Percentiles rank a stretch among this genome's conserved stretches.
Evolutionary conservation across 2,888 invertebrate genomes (phyloP).

Genomic region (Crematogaster levior): DNA sequence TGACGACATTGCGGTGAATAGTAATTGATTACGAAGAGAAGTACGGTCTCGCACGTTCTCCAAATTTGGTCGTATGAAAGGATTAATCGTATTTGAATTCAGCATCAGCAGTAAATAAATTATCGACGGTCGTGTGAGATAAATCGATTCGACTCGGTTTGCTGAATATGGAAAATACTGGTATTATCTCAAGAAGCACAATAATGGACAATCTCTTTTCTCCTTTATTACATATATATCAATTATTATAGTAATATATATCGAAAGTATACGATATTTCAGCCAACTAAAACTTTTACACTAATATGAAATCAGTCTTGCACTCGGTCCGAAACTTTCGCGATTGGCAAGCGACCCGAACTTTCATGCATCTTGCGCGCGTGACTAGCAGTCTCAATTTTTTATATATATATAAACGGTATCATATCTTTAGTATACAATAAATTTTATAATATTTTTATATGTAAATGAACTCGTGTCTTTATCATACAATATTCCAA

Average conservation of each 20-base stretch:
- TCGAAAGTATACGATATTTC: background rate
- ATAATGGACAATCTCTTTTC: slow-evolving; percentile 28
- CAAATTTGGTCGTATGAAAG: slow-evolving; percentile 52
- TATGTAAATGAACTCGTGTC: slow-evolving; percentile 1
- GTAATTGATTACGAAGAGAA: slow-evolving; percentile 22
- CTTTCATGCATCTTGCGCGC: slow-evolving; percentile 66
- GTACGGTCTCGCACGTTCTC: slow-evolving; percentile 26
- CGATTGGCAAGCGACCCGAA: slow-evolving; percentile 57
- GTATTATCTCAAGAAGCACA: background rate
- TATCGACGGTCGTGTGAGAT: slow-evolving; percentile 12
- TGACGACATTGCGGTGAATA: slow-evolving; percentile 50
- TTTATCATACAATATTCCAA: slow-evolving; percentile 29
- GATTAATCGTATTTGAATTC: slow-evolving; percentile 37
- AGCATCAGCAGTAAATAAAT: slow-evolving; percentile 12
- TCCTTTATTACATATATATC: slow-evolving; percentile 20
- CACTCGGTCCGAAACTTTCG: slow-evolving; percentile 49
- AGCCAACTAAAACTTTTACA: background rate
- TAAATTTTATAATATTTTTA: too few species aligned
- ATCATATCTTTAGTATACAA: too few species aligned
- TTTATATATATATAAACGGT: too few species aligned
- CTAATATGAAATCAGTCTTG: background rate
- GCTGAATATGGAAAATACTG: slow-evolving; percentile 6
- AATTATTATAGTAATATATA: slow-evolving; percentile 9
- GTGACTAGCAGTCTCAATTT: slow-evolving; percentile 56
- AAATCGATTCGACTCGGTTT: slow-evolving; percentile 17